Conservation (phyloP, 1,140 invertebrate genomes). For the Drosophila sproati region DNA sequence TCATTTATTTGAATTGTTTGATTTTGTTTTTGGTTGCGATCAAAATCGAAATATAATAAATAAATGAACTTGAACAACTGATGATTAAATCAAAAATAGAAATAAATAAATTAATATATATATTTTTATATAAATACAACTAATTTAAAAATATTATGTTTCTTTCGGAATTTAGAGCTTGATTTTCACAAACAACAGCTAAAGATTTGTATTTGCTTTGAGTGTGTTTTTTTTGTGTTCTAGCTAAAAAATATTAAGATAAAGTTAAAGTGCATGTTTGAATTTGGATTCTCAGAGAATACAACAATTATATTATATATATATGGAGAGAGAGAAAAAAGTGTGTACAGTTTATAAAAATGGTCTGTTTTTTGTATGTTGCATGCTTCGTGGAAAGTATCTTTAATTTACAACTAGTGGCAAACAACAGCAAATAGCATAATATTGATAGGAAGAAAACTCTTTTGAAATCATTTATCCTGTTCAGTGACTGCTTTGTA, state of each 20-base stretch:
- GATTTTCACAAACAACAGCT: constrained; percentile 44
- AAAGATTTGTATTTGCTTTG: constrained; percentile 17
- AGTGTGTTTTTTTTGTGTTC: constrained; percentile 18
- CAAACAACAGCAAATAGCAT: constrained; percentile 60
- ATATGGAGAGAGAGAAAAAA: constrained; percentile 22
- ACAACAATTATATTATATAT: constrained; percentile 25
- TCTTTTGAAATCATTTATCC: constrained; percentile 30
- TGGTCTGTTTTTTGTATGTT: constrained; percentile 24
- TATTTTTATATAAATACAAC: neutral
- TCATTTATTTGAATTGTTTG: no score
- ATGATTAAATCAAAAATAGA: neutral
- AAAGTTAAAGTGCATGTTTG: constrained; percentile 40
- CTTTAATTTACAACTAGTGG: neutral
- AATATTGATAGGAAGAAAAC: constrained; percentile 25
- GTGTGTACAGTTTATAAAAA: constrained; percentile 20
- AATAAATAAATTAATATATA: neutral
- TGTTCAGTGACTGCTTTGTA: constrained; percentile 38
- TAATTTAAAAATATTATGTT: no score
- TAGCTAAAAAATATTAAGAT: constrained; percentile 11
- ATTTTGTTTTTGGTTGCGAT: no score
- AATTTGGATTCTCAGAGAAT: constrained; percentile 20
- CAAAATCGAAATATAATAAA: no score
- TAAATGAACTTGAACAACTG: no score
- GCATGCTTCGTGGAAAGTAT: constrained; percentile 42
- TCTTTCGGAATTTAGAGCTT: constrained; percentile 40